Percentiles rank a stretch among this genome's conserved stretches.
phyloP scores from a whole-genome alignment of 1,140 invertebrate genomes.

The Heliconius eleuchia region DNA sequence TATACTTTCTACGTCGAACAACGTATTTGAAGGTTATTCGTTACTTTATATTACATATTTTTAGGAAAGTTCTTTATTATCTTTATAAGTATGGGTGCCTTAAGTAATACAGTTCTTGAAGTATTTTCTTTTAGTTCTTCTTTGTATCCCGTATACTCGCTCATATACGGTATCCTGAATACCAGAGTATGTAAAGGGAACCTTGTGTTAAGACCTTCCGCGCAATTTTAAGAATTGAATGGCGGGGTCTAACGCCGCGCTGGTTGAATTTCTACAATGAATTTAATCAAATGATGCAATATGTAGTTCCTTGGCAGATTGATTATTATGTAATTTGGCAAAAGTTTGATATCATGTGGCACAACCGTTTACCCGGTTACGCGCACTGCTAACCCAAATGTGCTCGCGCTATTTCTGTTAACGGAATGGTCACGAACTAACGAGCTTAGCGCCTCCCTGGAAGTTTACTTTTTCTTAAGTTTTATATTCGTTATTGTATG shows the following conservation, averaged over 20 bases:
- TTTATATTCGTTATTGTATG: background rate
- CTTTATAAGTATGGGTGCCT: background rate
- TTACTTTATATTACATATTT: background rate
- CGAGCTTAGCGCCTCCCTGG: constrained; percentile 33
- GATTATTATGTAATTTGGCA: constrained; percentile 21
- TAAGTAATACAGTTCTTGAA: no score
- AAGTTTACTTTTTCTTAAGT: background rate
- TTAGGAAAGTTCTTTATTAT: background rate
- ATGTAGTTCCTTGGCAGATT: background rate
- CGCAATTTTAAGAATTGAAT: no score
- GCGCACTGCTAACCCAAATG: constrained; percentile 59
- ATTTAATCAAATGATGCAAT: background rate
- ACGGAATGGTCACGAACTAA: constrained; percentile 47
- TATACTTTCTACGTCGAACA: constrained; percentile 48
- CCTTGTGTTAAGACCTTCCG: no score
- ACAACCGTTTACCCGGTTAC: constrained; percentile 48
- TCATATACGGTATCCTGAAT: no score
- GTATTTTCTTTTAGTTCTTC: no score
- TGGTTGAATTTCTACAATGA: no score
- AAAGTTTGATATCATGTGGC: constrained; percentile 13
- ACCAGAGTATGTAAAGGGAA: no score
- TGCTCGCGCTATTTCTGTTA: constrained; percentile 49
- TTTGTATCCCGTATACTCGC: no score
- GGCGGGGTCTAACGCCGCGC: no score
- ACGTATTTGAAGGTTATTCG: background rate